Conservation (phyloP, 2,888 invertebrate species). For the Sinopyrophorus schimmeli region DNA sequence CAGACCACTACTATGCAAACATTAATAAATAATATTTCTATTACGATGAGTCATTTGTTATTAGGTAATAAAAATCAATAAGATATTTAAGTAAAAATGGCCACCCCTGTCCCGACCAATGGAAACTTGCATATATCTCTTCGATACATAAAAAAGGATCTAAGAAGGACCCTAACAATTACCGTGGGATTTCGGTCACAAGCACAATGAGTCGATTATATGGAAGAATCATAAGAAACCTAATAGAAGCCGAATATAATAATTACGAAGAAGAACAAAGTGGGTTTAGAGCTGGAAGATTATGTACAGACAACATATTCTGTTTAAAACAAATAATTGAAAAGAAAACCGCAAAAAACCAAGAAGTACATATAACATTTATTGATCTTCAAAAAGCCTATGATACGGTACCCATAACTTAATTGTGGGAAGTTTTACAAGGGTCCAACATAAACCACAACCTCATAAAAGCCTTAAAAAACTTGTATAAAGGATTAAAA, state of each 20-base stretch:
- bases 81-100: too few species aligned
- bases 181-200: constrained; percentile 6
- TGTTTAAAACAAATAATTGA: constrained; percentile 5
- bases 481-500: background rate
- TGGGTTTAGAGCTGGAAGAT: constrained; percentile 6
- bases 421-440: background rate
- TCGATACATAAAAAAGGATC: constrained; percentile 5
- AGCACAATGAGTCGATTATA: constrained; percentile 8
- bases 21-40: too few species aligned
- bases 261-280: constrained; percentile 10
- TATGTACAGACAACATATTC: constrained; percentile 4
- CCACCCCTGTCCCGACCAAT: background rate
- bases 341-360: background rate
- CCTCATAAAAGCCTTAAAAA: background rate
- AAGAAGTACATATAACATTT: background rate
- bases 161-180: background rate
- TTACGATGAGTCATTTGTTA: too few species aligned
- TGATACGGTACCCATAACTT: background rate
- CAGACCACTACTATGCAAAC: too few species aligned
- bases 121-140: constrained; percentile 1
- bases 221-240: constrained; percentile 11
- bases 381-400: background rate
- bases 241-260: constrained; percentile 4
- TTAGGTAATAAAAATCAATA: too few species aligned
- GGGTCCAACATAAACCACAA: background rate